Conservation (phyloP, 2,888 invertebrate genomes). For the Tromatobia lineatoria region DNA sequence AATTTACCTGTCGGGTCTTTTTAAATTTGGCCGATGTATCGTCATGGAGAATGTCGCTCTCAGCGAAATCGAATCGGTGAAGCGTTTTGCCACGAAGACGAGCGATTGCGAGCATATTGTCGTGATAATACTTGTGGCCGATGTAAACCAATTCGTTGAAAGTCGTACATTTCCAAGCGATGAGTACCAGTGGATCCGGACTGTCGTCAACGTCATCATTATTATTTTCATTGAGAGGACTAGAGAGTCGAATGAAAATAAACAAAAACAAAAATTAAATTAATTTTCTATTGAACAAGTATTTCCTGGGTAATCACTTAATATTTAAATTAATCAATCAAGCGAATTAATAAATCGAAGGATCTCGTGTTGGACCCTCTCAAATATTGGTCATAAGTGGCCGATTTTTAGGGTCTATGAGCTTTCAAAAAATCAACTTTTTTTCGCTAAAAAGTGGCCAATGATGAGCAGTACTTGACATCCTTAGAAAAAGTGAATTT, state of each 20-base stretch:
- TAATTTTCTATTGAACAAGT: neutral
- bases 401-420: no score
- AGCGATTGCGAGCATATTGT: conserved; percentile 89
- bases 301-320: neutral
- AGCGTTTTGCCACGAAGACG: conserved; percentile 87
- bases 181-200: conserved; percentile 89
- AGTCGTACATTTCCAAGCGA: conserved; percentile 89
- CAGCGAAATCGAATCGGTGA: conserved; percentile 87
- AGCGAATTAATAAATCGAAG: no score
- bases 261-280: neutral
- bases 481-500: no score
- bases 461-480: no score
- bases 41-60: conserved; percentile 84
- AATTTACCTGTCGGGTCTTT: conserved; percentile 78
- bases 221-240: conserved; percentile 5
- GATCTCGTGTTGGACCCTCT: no score
- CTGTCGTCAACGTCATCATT: conserved; percentile 69
- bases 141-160: conserved; percentile 87
- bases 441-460: no score
- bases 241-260: neutral
- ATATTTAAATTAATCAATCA: no score
- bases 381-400: no score
- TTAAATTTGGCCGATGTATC: conserved; percentile 75
- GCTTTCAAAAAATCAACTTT: no score
- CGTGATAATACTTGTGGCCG: conserved; percentile 88